Percentiles rank a stretch among this genome's conserved stretches.
These are phyloP conservation scores for Cinclus mexicanus DNA, from an alignment of 2,113 vertebrate genomes.

Conservation along the genomic window DNA sequence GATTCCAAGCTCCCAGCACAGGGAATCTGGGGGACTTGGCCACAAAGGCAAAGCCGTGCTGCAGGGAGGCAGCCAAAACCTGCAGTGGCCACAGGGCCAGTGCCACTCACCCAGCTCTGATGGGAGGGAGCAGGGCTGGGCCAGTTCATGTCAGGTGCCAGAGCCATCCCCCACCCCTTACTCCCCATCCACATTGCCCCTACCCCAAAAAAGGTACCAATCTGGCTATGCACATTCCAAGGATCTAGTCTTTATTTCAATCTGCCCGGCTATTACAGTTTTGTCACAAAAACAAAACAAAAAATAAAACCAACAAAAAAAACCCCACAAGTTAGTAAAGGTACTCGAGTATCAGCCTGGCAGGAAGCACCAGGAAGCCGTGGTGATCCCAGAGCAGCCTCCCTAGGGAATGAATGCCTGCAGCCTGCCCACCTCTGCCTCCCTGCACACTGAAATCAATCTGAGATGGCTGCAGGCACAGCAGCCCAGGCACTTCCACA, in stretches of 20 bases:
- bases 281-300: conserved; percentile 6
- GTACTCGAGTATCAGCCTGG: background rate
- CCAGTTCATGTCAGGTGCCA: accelerated
- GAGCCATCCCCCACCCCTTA: background rate
- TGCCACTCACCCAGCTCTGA: background rate
- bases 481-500: background rate
- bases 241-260: conserved; percentile 65
- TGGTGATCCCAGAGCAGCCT: background rate
- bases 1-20: background rate
- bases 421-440: background rate
- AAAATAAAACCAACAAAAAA: background rate
- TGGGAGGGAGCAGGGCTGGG: background rate
- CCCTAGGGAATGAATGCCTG: background rate
- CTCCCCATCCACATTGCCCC: background rate
- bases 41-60: background rate
- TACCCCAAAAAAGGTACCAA: conserved; percentile 45
- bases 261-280: conserved; percentile 61
- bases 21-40: background rate
- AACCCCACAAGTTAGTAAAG: background rate
- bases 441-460: background rate
- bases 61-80: background rate
- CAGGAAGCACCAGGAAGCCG: background rate
- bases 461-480: background rate
- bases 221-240: conserved; percentile 59
- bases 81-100: accelerated